A percentile compares a stretch with the other conserved stretches of the same genome.
Conservation (phyloP, 2,113 vertebrate species). For the Athene cunicularia region DNA sequence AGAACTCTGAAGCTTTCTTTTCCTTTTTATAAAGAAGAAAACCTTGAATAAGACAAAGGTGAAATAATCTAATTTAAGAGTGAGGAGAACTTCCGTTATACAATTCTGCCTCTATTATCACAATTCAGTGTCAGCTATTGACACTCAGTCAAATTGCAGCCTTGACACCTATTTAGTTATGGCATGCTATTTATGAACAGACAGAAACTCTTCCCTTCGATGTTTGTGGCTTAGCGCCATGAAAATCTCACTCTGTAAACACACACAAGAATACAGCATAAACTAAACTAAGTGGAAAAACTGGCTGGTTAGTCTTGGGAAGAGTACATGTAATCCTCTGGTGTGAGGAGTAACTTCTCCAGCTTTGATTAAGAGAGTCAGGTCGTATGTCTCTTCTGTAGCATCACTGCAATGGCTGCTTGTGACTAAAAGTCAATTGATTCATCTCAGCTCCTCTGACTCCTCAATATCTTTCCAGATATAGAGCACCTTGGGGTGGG, state of each 20-base stretch:
- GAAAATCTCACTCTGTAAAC: neutral
- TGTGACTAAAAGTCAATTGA: neutral
- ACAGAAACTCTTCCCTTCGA: neutral
- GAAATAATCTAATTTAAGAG: conserved; percentile 38
- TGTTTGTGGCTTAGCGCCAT: neutral
- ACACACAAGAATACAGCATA: neutral
- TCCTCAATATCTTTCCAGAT: neutral
- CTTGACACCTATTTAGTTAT: neutral
- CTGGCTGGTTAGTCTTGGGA: neutral
- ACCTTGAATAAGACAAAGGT: conserved; percentile 20
- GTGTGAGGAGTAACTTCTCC: neutral
- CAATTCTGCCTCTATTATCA: conserved; percentile 2
- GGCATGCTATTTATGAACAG: neutral
- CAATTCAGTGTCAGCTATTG: neutral
- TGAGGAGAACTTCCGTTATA: conserved; percentile 1
- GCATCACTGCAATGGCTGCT: neutral
- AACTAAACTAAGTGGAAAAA: neutral
- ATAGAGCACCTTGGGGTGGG: neutral
- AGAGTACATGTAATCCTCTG: fast-evolving
- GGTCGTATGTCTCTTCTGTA: fast-evolving
- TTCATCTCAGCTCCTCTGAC: neutral
- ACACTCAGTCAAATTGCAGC: neutral
- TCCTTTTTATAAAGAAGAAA: neutral
- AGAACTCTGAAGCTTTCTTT: neutral
- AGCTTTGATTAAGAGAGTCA: neutral